These are phyloP conservation scores for Lonchura striata DNA, from an alignment of 2,113 vertebrate genomes.

Conservation along the genomic window DNA sequence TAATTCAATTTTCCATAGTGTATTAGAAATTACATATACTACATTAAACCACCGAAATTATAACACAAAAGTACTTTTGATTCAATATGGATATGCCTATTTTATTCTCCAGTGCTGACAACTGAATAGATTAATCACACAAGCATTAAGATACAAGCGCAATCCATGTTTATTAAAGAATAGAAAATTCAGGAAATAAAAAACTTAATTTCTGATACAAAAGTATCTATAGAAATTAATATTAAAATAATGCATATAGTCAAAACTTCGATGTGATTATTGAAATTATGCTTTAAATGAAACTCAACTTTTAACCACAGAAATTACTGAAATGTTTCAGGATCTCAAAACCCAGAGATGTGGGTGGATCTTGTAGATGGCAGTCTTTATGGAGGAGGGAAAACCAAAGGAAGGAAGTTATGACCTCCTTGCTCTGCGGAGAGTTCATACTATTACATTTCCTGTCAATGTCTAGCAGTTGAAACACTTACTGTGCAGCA, in stretches of 20 bases:
- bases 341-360: neutral
- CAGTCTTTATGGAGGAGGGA: constrained; percentile 35
- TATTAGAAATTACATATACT: neutral
- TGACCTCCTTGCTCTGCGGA: neutral
- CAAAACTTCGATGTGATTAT: neutral
- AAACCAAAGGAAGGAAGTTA: constrained; percentile 60
- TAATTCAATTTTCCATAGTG: neutral
- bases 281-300: neutral
- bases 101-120: neutral
- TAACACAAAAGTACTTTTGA: neutral
- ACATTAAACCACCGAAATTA: neutral
- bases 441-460: constrained; percentile 32
- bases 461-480: neutral
- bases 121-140: neutral
- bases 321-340: neutral
- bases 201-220: neutral
- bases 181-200: neutral
- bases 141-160: neutral
- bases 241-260: neutral
- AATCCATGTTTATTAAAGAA: neutral
- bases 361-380: constrained; percentile 15
- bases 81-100: neutral
- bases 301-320: neutral
- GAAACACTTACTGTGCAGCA: neutral
- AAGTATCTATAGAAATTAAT: neutral